phyloP scores from a whole-genome alignment of 1,140 invertebrate species.

The Tetramorium simillimum region DNA sequence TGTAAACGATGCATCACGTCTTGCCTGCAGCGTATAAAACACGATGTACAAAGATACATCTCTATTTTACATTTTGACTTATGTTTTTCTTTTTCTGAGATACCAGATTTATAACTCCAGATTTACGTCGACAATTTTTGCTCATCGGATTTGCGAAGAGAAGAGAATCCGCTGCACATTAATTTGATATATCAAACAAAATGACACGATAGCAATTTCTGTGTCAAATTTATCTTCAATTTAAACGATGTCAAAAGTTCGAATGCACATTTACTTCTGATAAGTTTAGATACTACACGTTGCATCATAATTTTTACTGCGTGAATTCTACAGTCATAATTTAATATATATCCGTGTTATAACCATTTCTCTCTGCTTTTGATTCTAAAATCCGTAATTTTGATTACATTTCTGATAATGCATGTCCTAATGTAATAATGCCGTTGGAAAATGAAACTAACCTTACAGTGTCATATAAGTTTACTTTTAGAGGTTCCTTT shows the following conservation, averaged over 20 bases:
- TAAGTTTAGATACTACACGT: background rate
- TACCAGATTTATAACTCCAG: background rate
- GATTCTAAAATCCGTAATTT: constrained; percentile 20
- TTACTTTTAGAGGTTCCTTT: constrained; percentile 14
- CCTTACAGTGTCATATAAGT: background rate
- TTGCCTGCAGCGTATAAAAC: background rate
- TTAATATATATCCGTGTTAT: background rate
- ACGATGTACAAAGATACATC: background rate
- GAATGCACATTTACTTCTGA: background rate
- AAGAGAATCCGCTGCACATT: background rate
- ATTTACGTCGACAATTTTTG: background rate
- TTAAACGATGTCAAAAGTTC: background rate
- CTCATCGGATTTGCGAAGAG: background rate
- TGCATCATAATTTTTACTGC: background rate
- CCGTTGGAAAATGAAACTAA: background rate
- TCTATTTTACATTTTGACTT: constrained; percentile 22
- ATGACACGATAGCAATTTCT: background rate
- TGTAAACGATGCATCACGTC: constrained; percentile 39
- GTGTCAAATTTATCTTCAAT: background rate
- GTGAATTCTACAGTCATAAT: background rate
- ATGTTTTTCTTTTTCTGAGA: background rate
- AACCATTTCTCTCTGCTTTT: background rate
- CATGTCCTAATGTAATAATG: background rate
- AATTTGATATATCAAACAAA: background rate
- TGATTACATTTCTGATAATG: constrained; percentile 37